These are phyloP conservation scores for Eristalinus sepulchralis DNA, from an alignment of 2,888 invertebrate species.

Conservation along the genomic window DNA sequence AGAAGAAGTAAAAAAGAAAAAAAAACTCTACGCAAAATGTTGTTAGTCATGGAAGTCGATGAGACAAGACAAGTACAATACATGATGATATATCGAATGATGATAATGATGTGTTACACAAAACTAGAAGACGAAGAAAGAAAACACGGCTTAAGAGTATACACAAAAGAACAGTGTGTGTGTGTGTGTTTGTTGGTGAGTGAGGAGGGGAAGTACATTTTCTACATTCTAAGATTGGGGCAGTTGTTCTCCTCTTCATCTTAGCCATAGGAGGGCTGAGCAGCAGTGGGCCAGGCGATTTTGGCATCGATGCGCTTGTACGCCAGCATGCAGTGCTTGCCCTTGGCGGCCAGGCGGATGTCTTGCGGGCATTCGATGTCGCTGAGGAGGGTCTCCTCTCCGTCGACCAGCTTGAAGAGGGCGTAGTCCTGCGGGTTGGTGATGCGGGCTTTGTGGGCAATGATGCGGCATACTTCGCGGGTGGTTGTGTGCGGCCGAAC, in stretches of 20 bases:
- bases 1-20: slow-evolving; percentile 18
- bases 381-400: slow-evolving; percentile 94
- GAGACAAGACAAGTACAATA: slow-evolving; percentile 29
- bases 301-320: slow-evolving; percentile 98
- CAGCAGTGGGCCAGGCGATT: slow-evolving; percentile 93
- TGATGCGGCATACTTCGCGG: slow-evolving; percentile 94
- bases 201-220: too few relatives aligned
- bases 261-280: slow-evolving; percentile 72
- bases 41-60: slow-evolving; percentile 70
- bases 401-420: slow-evolving; percentile 93
- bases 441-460: slow-evolving; percentile 96
- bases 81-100: slow-evolving; percentile 22
- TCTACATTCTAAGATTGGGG: not conserved
- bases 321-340: slow-evolving; percentile 94
- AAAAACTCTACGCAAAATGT: slow-evolving; percentile 44
- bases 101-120: not conserved
- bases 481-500: slow-evolving; percentile 96
- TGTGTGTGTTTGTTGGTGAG: too few relatives aligned
- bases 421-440: slow-evolving; percentile 98
- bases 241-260: not conserved
- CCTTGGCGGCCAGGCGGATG: slow-evolving; percentile 87
- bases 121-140: slow-evolving; percentile 13
- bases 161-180: slow-evolving; percentile 54
- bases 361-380: slow-evolving; percentile 96
- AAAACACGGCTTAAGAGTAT: slow-evolving; percentile 53